phyloP scores from a whole-genome alignment of 2,888 invertebrate species.

The Agrenia bidenticulata region DNA sequence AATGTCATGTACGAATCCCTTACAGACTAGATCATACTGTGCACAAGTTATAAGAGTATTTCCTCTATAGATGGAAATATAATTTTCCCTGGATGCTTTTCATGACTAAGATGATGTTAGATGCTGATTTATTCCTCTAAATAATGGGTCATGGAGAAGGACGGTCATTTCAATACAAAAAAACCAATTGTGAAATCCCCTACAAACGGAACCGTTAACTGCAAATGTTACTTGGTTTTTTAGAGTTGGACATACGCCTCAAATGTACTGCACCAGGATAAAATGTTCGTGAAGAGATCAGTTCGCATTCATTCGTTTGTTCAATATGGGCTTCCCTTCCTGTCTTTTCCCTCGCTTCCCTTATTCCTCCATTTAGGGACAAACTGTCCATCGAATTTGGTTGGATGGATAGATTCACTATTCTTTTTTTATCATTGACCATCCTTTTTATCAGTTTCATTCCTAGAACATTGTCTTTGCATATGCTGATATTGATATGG shows the following conservation, averaged over 20 bases:
- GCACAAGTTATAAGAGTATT: too few species aligned
- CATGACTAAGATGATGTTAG: not conserved
- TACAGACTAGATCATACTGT: too few species aligned
- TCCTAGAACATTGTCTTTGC: constrained; percentile 3
- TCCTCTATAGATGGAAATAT: too few species aligned
- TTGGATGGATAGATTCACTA: not conserved
- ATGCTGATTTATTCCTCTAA: constrained; percentile 39
- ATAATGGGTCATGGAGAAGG: constrained; percentile 31
- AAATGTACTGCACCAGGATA: not conserved
- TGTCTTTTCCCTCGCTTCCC: constrained; percentile 9
- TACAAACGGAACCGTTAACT: constrained; percentile 42
- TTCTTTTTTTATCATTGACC: constrained; percentile 21
- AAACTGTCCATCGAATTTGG: constrained; percentile 17
- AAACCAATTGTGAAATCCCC: constrained; percentile 36
- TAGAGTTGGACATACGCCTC: constrained; percentile 23
- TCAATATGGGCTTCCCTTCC: constrained; percentile 23
- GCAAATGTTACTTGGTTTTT: constrained; percentile 45
- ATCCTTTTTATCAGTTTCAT: constrained; percentile 14
- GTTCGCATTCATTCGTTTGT: constrained; percentile 20
- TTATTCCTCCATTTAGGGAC: constrained; percentile 6
- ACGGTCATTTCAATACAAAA: constrained; percentile 39
- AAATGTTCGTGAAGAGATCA: constrained; percentile 16
- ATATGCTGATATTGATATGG: too few species aligned
- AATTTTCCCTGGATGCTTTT: too few species aligned
- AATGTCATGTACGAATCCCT: too few species aligned